phyloP scores from a whole-genome alignment of 2,113 vertebrate genomes.

The Corvus moneduloides region DNA sequence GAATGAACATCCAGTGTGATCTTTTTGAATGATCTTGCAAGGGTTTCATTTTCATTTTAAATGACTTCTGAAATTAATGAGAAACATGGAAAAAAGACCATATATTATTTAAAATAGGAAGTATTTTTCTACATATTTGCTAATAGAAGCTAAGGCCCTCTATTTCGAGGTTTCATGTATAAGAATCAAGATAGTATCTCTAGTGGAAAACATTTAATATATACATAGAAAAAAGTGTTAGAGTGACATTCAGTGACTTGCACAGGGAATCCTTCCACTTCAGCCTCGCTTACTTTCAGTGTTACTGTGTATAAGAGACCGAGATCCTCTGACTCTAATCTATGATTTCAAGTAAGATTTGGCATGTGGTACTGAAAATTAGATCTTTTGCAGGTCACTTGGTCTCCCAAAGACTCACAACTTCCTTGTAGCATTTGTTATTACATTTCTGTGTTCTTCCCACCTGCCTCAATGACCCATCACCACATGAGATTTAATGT shows the following conservation, averaged over 20 bases:
- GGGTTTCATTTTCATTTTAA: background rate
- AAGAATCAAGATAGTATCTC: background rate
- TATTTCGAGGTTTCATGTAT: background rate
- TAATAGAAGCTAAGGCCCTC: background rate
- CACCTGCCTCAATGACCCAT: background rate
- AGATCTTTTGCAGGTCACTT: background rate
- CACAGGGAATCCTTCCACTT: background rate
- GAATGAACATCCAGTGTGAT: background rate
- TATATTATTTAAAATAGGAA: background rate
- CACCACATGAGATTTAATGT: background rate
- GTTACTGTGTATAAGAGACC: background rate
- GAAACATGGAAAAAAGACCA: background rate
- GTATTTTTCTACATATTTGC: background rate
- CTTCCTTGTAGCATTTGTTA: background rate
- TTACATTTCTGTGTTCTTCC: background rate
- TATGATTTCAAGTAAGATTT: background rate
- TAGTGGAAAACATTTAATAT: background rate
- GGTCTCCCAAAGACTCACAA: background rate
- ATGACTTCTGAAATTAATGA: background rate
- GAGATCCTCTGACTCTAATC: background rate
- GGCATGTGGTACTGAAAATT: background rate
- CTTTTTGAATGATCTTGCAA: background rate
- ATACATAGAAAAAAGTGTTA: background rate
- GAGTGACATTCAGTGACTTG: background rate
- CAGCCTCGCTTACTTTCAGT: background rate